phyloP scores from a whole-genome alignment of 2,888 invertebrate species.

The Sipha maydis region DNA sequence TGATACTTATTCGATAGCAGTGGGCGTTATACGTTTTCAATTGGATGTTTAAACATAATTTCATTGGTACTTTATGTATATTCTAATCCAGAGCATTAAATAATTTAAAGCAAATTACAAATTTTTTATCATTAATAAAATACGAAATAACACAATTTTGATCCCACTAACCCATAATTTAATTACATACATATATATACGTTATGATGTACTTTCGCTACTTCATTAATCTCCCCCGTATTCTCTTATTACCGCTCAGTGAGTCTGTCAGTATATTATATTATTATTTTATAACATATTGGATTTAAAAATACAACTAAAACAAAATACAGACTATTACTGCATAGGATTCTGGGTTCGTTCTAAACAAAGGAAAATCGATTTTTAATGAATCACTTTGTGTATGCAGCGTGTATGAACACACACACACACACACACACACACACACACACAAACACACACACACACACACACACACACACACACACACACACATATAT shows the following conservation, averaged over 20 bases:
- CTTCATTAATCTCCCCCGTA: background rate
- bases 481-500: too few relatives aligned
- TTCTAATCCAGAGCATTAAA: background rate
- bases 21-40: conserved; percentile 17
- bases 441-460: background rate
- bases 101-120: conserved; percentile 5
- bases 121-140: conserved; percentile 19
- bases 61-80: background rate
- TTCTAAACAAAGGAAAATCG: conserved; percentile 37
- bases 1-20: background rate
- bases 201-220: background rate
- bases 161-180: background rate
- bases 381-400: conserved; percentile 44
- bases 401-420: background rate
- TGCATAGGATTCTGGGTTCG: background rate
- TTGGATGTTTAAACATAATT: conserved; percentile 25
- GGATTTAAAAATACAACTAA: background rate
- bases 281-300: conserved; percentile 31
- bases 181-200: too few relatives aligned
- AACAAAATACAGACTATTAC: background rate
- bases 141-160: background rate
- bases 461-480: too few relatives aligned
- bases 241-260: background rate
- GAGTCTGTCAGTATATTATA: background rate
- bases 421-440: background rate